Evolutionary conservation across 2,797 vertebrate species (phyloP), one percentile per base, ranked within the genome.

Genomic region (Danionella dracula): DNA sequence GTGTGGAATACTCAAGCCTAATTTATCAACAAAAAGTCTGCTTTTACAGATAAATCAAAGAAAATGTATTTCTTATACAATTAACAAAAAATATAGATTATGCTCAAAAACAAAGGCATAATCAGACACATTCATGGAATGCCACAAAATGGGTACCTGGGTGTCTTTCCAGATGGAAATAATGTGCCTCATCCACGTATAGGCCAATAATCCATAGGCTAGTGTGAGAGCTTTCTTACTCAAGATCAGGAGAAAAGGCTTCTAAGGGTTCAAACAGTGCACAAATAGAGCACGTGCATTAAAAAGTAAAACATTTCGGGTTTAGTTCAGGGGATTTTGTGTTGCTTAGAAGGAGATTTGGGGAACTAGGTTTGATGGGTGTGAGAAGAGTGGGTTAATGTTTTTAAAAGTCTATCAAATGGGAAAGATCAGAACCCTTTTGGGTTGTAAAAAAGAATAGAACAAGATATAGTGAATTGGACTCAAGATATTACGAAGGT

Each of bases 401-500:
- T 38, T 66, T 45, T 31, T 11, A 44, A 32, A 31, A 6, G 10
- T 16, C 44, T 15, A 61, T 66, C 69, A 84, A 77, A 75, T 70
- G 80, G 70, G 77, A 84, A 84, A 83, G 81, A 82, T 35, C 78
- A 76, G 72, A 73, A 67, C 48, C 65, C 50, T 61, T 48, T 16
- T 70, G 70, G 50, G 51, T 42, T 62, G 58, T 27, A 27, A 54
- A 17, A 51, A 64, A 17, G 29, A 19, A 13, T 35, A 16, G 13
- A 15, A 70, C 13, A 9, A 34, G 19, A 53, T 12, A 13, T 23
- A 20, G 41, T 3, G 44, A 11, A 45, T 20, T 10, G 32, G 2
- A 32, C 8, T 13, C 8, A 53, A 10, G 19, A 45, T 2, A 35
- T 16, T 23, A 35, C 12, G 23, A 4, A n/a, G n/a, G n/a, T n/a